Conservation (phyloP, 2,888 invertebrate genomes). For the Sphecodes monilicornis region DNA sequence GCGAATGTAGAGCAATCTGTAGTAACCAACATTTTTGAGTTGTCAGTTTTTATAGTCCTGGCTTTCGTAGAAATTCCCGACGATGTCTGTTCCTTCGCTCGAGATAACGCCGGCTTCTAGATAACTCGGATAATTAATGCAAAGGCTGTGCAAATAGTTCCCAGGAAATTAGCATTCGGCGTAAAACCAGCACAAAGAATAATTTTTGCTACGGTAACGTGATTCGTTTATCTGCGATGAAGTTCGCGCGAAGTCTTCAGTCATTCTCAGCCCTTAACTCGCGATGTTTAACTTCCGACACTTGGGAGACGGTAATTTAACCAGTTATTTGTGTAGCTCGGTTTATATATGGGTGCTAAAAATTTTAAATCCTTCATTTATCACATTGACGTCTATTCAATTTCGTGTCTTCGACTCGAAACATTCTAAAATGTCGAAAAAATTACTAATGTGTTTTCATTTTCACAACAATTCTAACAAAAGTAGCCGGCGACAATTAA, state of each 20-base stretch:
- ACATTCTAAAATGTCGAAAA: too few species aligned
- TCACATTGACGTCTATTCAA: too few species aligned
- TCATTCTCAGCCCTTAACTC: background rate
- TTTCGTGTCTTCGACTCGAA: too few species aligned
- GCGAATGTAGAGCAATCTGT: background rate
- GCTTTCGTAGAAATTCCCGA: background rate
- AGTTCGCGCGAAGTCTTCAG: background rate
- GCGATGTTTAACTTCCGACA: background rate
- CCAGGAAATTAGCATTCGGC: constrained; percentile 1
- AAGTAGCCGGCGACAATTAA: too few species aligned
- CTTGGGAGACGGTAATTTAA: background rate
- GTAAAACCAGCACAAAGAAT: background rate
- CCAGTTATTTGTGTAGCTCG: too few species aligned
- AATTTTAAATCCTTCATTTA: too few species aligned
- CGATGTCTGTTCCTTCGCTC: background rate
- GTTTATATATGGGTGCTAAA: too few species aligned
- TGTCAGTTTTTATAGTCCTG: constrained; percentile 9
- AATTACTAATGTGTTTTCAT: too few species aligned
- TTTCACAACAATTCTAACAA: too few species aligned
- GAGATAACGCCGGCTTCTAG: background rate
- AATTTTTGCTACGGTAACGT: background rate
- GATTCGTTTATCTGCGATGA: background rate
- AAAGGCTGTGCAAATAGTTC: constrained; percentile 18
- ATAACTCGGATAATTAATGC: constrained; percentile 6
- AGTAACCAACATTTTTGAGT: background rate